Percentiles rank a stretch among this genome's conserved stretches.
phyloP scores from a whole-genome alignment of 2,888 invertebrate genomes.

The Drosophila parthenogenetica region DNA sequence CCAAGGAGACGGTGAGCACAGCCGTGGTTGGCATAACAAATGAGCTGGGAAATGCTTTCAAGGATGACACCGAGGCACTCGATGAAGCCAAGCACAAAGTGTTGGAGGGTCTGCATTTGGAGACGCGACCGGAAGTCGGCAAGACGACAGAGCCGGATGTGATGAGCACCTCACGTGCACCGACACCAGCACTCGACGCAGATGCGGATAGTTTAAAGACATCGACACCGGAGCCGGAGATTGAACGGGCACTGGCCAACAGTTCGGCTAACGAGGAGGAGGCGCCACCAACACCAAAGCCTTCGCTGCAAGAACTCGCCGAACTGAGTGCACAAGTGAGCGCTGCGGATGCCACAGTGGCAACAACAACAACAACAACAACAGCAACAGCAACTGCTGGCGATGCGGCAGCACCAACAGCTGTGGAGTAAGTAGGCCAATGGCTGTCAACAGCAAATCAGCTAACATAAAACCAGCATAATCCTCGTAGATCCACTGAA shows the following conservation, averaged over 20 bases:
- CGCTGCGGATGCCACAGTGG: slow-evolving; percentile 14
- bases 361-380: slow-evolving; percentile 16
- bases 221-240: slow-evolving; percentile 84
- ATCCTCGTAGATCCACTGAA: slow-evolving; percentile 60
- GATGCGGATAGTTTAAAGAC: slow-evolving; percentile 83
- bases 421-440: slow-evolving; percentile 71
- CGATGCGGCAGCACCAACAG: slow-evolving; percentile 22
- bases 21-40: slow-evolving; percentile 78
- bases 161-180: slow-evolving; percentile 56
- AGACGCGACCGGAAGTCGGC: slow-evolving; percentile 26
- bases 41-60: slow-evolving; percentile 76
- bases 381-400: slow-evolving; percentile 19
- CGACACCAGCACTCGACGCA: slow-evolving; percentile 60
- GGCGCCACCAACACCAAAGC: slow-evolving; percentile 83
- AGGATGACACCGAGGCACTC: slow-evolving; percentile 71
- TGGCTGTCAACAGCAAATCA: slow-evolving; percentile 37
- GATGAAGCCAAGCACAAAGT: slow-evolving; percentile 78
- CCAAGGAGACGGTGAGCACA: slow-evolving; percentile 79
- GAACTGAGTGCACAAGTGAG: slow-evolving; percentile 57
- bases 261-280: slow-evolving; percentile 57
- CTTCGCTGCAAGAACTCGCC: slow-evolving; percentile 82
- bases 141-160: slow-evolving; percentile 7
- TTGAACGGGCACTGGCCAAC: slow-evolving; percentile 82
- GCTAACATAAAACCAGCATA: slow-evolving; percentile 42
- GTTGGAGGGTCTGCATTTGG: slow-evolving; percentile 77